Percentiles rank a stretch among this genome's conserved stretches.
Evolutionary conservation across 2,113 vertebrate species (phyloP).

Genomic region (Synchiropus splendidus): DNA sequence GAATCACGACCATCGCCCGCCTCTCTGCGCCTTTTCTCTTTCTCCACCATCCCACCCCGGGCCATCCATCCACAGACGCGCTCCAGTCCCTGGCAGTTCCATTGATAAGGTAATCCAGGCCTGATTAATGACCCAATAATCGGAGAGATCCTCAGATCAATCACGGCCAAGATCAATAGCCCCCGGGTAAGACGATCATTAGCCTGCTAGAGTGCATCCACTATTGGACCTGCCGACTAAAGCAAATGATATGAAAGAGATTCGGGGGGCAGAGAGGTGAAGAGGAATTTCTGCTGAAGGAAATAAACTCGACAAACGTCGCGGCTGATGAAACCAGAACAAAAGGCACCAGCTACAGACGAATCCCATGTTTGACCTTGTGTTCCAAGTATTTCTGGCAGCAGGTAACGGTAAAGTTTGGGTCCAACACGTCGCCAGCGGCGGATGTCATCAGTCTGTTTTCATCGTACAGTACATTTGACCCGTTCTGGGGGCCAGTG

Average conservation of each 20-base stretch:
- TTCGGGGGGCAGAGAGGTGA: slow-evolving; percentile 16
- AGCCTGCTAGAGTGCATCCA: slow-evolving; percentile 67
- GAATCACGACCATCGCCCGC: slow-evolving; percentile 13
- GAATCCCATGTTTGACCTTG: too few species aligned
- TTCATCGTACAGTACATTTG: too few species aligned
- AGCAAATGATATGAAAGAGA: slow-evolving; percentile 45
- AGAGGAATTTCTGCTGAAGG: slow-evolving; percentile 9
- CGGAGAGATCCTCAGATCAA: slow-evolving; percentile 77
- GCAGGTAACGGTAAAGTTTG: too few species aligned
- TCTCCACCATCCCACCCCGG: slow-evolving; percentile 5
- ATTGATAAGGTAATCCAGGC: slow-evolving; percentile 73
- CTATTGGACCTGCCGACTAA: slow-evolving; percentile 51
- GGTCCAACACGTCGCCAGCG: too few species aligned
- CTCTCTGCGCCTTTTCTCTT: slow-evolving; percentile 1
- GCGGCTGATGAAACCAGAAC: too few species aligned
- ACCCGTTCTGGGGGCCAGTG: too few species aligned
- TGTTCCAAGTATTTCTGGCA: too few species aligned
- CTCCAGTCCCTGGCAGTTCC: slow-evolving; percentile 75
- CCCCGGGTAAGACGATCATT: slow-evolving; percentile 60
- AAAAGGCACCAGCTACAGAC: too few species aligned
- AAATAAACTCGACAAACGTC: background rate
- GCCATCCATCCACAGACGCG: slow-evolving; percentile 84
- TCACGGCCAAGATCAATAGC: slow-evolving; percentile 76
- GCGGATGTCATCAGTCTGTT: too few species aligned
- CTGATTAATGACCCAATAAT: slow-evolving; percentile 75